Base-by-base conservation (phyloP, 2,888 invertebrate genomes). In the Apodemia hepburni region DNA sequence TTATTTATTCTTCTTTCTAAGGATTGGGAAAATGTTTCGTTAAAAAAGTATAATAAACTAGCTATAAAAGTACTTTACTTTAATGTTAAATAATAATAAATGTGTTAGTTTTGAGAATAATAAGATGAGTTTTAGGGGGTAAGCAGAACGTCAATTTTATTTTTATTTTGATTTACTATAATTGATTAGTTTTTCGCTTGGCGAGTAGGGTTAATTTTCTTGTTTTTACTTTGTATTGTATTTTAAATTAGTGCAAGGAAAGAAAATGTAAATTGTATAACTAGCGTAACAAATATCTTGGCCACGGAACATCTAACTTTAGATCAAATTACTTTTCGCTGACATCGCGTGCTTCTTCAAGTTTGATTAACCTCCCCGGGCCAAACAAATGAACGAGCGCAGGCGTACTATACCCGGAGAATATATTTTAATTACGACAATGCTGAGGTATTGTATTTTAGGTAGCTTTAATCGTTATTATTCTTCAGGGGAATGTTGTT, bases 321-420 rank as follows among this genome's bases (percentile, higher is more conserved):
- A 74, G 75, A 84, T 86, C 79, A 79, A 87, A 86, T 88, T 87
- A 87, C 86, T 84, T 84, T 73, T 69, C 74, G 81, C 81, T 82
- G 84, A 79, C 81, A 81, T 75, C 75, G 78, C 75, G 74, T 73
- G 69, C 76, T 75, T 74, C 75, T 75, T 75, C 72, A 72, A 75
- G 74, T 87, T 82, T 85, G 86, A 88, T 88, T 84, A 87, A 79
- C 81, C 77, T 77, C 79, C 78, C 72, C 66, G 68, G 71, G 79
- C 78, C 73, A 76, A 78, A 79, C 75, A 79, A 82, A 76, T 76
- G 75, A 77, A 75, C 70, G 73, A 69, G 66, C 61, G 61, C 42
- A 65, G 65, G 70, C 71, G 70, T 75, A 47, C 12, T 22, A 22
- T 51, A 22, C 18, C 60, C 22, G 22, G 33, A 17, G 59, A 29